Evolutionary conservation across 1,140 invertebrate genomes (phyloP), one percentile per base, ranked within the genome.

Genomic region (Druon quercuslanigerum): DNA sequence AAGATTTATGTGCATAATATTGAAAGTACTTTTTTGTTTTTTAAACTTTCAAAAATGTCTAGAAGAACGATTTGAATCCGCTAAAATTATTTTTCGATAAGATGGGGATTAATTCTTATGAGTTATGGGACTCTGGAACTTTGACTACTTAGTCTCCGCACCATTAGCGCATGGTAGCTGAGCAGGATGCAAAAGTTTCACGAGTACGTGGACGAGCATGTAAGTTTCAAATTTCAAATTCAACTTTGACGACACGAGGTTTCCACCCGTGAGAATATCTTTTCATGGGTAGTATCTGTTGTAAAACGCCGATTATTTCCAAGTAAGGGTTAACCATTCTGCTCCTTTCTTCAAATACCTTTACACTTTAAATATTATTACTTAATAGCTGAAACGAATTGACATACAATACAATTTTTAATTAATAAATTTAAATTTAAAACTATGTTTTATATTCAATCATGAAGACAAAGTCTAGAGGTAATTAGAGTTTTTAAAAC

Each of bases 141-240:
- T 66, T 66, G 60, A 7, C 60, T 16, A n/a, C n/a, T n/a, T n/a
- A 66, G 60, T 46, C 60, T 66, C 60, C 40, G 40, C 40, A 46
- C 40, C 60, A 66, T 66, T 66, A 66, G 1, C 33, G 25, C n/a
- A 33, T 3, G 12, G 52, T 17, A 9, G n/a, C n/a, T 54, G 3
- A 17, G 17, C 52, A 54, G 60, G 33, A 66, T 66, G 60, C 60
- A 66, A 46, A 66, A 66, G 60, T 66, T 66, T 40, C 25, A 16
- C 60, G 25, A 60, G 14, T 46, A 16, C 52, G 52, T 66, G 40
- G 8, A 66, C 40, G 60, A 66, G 33, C 13, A 46, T 66, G 60
- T 7, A n/a, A 66, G 40, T 46, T 66, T 66, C 60, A 66, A 66
- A 66, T 46, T 66, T 66, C 60, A 46, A 66, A 66, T 66, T 66